Conservation (phyloP, 37 sponge, comb jelly and placozoan species). For the Cladorhizidae sp. region DNA sequence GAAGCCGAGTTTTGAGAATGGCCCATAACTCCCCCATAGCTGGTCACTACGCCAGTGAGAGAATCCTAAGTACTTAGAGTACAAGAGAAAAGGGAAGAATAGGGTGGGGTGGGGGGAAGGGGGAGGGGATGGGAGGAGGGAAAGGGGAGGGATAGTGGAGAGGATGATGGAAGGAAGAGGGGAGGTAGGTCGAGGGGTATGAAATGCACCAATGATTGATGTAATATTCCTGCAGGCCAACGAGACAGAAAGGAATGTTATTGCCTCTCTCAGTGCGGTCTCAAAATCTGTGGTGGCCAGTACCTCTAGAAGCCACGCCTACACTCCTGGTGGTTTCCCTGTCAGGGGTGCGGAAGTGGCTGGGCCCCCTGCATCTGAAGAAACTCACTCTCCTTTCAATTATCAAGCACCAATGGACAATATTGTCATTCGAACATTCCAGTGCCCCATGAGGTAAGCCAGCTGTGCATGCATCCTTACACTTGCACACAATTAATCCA, state of each 20-base stretch:
- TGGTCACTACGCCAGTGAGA: no score
- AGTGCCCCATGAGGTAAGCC: conserved; percentile 42
- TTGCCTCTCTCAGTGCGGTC: not conserved
- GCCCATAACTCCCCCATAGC: no score
- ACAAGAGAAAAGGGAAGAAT: no score
- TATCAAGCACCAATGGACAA: conserved; percentile 60
- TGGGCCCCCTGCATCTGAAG: not conserved
- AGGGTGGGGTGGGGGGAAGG: not conserved
- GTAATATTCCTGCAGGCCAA: not conserved
- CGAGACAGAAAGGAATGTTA: not conserved
- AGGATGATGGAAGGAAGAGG: not conserved
- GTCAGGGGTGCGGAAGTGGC: not conserved
- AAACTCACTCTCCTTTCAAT: not conserved
- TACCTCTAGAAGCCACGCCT: not conserved
- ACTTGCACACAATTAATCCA: no score
- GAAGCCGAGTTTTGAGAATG: no score
- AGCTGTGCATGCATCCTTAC: not conserved
- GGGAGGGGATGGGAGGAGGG: conserved; percentile 17
- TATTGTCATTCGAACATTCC: conserved; percentile 45
- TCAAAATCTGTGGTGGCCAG: not conserved
- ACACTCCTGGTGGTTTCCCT: not conserved
- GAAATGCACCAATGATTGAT: not conserved
- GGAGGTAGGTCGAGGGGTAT: no score
- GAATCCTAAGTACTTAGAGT: no score
- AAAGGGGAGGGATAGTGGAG: not conserved